Percentiles rank a stretch among this genome's conserved stretches.
Evolutionary conservation across 2,797 vertebrate species (phyloP).

Genomic region (Pogonophryne albipinna): DNA sequence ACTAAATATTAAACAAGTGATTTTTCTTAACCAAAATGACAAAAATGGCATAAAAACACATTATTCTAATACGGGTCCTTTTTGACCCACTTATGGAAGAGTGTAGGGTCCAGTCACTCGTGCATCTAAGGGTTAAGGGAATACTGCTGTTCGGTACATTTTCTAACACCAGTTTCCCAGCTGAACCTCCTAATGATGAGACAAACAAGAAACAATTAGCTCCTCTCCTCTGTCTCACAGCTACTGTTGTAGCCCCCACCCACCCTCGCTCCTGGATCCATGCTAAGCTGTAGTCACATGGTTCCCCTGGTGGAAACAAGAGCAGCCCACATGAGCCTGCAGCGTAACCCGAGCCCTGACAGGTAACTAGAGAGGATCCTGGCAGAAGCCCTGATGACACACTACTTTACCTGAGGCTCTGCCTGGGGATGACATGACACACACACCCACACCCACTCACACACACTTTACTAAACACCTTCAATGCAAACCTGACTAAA

Average conservation of each 20-base stretch:
- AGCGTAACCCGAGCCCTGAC: conserved; percentile 73
- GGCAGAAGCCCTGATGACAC: conserved; percentile 43
- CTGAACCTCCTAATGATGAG: conserved; percentile 15
- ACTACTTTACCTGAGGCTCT: conserved; percentile 51
- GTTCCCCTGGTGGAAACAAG: conserved; percentile 64
- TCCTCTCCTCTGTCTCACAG: background rate
- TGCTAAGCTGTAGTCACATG: conserved; percentile 27
- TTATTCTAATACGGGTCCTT: too few species aligned
- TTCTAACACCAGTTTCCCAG: conserved; percentile 8
- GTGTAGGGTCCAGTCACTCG: too few species aligned
- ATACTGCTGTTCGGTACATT: background rate
- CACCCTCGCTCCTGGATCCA: conserved; percentile 2
- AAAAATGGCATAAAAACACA: too few species aligned
- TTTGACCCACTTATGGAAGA: too few species aligned
- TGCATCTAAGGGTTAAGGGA: background rate
- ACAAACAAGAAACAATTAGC: conserved; percentile 40
- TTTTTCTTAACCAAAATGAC: too few species aligned
- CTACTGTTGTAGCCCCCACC: conserved; percentile 5
- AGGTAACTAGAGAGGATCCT: conserved; percentile 74
- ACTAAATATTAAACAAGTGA: too few species aligned
- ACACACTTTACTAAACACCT: conserved; percentile 21
- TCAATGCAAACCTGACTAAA: background rate
- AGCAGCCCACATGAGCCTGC: conserved; percentile 63
- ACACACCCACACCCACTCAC: conserved; percentile 1
- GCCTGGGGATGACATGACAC: conserved; percentile 38